These are phyloP conservation scores for Trididemnum nubilum DNA, from an alignment of 23 tunicate species.

Conservation along the genomic window DNA sequence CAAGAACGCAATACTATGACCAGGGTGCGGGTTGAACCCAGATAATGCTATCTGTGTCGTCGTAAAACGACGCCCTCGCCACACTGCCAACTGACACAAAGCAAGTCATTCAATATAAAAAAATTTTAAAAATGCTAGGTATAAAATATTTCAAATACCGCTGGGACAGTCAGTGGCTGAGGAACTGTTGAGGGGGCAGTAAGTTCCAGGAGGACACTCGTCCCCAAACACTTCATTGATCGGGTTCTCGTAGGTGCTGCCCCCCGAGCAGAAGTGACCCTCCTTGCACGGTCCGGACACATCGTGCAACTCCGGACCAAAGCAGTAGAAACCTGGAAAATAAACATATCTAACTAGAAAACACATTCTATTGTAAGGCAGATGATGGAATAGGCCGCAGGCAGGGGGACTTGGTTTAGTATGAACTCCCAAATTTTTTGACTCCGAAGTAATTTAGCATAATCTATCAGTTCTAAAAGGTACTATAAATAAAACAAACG, in stretches of 20 bases:
- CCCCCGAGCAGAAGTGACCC: constrained; percentile 78
- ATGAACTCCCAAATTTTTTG: too few species aligned
- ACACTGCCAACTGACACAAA: too few species aligned
- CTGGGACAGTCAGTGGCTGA: constrained; percentile 48
- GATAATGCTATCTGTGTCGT: too few species aligned
- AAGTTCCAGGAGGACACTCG: constrained; percentile 66
- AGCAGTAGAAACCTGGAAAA: constrained; percentile 76
- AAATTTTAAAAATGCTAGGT: too few species aligned
- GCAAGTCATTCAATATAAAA: too few species aligned
- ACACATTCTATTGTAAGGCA: background rate
- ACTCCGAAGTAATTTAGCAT: too few species aligned
- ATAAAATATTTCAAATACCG: constrained; percentile 46
- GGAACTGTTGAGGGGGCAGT: constrained; percentile 70
- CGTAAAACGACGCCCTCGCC: too few species aligned
- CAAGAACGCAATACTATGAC: too few species aligned
- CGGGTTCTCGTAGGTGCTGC: constrained; percentile 57
- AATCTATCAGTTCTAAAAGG: too few species aligned
- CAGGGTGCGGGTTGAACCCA: too few species aligned
- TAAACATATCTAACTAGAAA: background rate
- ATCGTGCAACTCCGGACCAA: constrained; percentile 31
- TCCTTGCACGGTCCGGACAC: constrained; percentile 83
- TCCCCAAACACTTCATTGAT: constrained; percentile 55
- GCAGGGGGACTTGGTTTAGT: too few species aligned
- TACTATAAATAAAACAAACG: too few species aligned
- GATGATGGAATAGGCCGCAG: background rate